These are phyloP conservation scores for Callorhinus ursinus DNA, from an alignment of 2,113 vertebrate species.

Conservation along the genomic window DNA sequence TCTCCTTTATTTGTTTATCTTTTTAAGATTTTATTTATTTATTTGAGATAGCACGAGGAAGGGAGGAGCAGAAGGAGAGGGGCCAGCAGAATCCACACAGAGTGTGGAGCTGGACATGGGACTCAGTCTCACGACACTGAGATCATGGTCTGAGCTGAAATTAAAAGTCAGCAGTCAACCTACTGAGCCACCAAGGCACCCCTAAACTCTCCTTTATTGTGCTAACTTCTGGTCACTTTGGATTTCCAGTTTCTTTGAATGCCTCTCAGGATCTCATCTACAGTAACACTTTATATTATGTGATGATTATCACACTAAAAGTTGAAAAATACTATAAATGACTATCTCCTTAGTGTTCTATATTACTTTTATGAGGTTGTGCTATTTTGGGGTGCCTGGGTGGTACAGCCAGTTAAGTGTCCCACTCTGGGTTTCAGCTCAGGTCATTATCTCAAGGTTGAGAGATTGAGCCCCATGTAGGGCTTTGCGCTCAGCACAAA, in stretches of 20 bases:
- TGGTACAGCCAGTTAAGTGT: neutral
- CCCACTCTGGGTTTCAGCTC: neutral
- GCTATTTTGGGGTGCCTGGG: neutral
- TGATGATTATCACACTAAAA: neutral
- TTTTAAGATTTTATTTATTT: neutral
- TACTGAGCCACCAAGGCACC: neutral
- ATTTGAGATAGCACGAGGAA: neutral
- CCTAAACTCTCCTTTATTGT: neutral
- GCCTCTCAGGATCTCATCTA: neutral
- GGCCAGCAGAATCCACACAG: neutral
- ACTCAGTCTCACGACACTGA: neutral
- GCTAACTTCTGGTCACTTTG: neutral
- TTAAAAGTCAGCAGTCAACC: neutral
- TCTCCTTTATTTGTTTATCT: neutral
- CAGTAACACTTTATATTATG: neutral
- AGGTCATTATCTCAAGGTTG: neutral
- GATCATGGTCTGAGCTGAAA: neutral
- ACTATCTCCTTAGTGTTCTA: neutral
- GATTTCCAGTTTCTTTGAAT: neutral
- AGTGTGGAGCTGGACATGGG: neutral
- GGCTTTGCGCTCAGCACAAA: neutral
- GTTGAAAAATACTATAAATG: neutral
- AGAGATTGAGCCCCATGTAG: neutral
- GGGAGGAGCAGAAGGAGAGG: neutral
- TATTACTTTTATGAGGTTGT: neutral